Conservation (phyloP, 2,113 vertebrate genomes). For the Apteryx owenii region DNA sequence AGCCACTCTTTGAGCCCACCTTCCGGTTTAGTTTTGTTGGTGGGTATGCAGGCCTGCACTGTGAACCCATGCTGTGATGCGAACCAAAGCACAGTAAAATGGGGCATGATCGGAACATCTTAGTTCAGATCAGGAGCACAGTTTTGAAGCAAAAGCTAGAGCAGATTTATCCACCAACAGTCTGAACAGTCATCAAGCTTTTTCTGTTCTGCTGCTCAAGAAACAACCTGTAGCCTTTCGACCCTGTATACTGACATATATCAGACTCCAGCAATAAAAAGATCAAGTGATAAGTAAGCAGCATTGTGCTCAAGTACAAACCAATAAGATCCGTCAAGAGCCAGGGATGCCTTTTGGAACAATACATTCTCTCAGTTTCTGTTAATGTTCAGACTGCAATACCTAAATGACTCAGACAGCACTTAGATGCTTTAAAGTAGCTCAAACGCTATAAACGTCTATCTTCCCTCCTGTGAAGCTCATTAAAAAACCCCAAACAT, state of each 20-base stretch:
- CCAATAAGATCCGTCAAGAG: neutral
- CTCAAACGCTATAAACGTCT: neutral
- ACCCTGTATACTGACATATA: neutral
- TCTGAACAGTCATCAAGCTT: neutral
- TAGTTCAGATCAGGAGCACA: neutral
- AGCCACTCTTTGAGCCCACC: neutral
- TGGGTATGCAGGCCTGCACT: neutral
- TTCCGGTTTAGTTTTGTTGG: neutral
- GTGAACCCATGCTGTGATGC: neutral
- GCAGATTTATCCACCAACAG: neutral
- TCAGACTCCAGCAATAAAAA: neutral
- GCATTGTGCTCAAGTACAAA: neutral
- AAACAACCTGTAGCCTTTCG: neutral
- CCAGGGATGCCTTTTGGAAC: neutral
- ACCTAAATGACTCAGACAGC: neutral
- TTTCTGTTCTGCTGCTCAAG: neutral
- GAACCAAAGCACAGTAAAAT: neutral
- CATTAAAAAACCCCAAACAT: neutral
- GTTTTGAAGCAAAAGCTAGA: neutral
- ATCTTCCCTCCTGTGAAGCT: neutral
- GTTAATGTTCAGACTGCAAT: neutral
- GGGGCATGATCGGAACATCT: neutral
- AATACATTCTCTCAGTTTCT: neutral
- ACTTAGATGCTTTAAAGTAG: neutral
- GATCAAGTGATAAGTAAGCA: rapidly evolving